phyloP scores from a whole-genome alignment of 2,113 vertebrate species.

The Dipodomys spectabilis region DNA sequence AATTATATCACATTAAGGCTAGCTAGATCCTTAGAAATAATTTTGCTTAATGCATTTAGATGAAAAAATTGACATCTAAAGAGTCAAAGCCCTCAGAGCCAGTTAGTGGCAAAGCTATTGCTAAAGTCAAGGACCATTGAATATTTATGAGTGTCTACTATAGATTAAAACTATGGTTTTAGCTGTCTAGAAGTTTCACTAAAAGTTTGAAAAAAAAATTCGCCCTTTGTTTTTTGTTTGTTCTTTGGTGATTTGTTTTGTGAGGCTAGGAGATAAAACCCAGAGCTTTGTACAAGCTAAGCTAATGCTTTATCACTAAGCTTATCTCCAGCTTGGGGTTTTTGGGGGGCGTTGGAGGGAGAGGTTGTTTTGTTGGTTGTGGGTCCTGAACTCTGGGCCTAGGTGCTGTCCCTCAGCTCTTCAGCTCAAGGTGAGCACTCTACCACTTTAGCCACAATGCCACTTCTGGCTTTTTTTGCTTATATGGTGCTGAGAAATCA shows the following conservation, averaged over 20 bases:
- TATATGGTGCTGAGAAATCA: too few relatives aligned
- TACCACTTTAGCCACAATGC: too few relatives aligned
- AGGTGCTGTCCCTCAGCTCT: too few relatives aligned
- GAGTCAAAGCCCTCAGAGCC: not conserved
- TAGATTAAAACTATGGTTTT: not conserved
- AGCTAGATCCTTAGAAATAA: not conserved
- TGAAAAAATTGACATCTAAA: not conserved
- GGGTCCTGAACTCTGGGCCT: too few relatives aligned
- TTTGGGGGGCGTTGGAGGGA: too few relatives aligned
- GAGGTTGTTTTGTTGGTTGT: too few relatives aligned
- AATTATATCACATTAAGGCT: not conserved
- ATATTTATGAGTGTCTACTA: not conserved
- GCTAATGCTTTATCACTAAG: not conserved
- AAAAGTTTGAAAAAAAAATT: slow-evolving; percentile 20
- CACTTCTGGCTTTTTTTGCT: too few relatives aligned
- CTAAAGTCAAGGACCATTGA: not conserved
- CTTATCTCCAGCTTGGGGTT: not conserved
- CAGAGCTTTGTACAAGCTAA: not conserved
- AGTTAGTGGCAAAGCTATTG: not conserved
- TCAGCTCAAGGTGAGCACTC: too few relatives aligned
- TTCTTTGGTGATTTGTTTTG: too few relatives aligned
- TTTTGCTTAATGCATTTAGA: not conserved
- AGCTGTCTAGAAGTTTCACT: not conserved
- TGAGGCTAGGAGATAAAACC: not conserved
- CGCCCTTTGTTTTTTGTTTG: not conserved